A percentile compares a stretch with the other conserved stretches of the same genome.
These are phyloP conservation scores for Dissostichus mawsoni DNA, from an alignment of 2,113 vertebrate species.

Conservation along the genomic window DNA sequence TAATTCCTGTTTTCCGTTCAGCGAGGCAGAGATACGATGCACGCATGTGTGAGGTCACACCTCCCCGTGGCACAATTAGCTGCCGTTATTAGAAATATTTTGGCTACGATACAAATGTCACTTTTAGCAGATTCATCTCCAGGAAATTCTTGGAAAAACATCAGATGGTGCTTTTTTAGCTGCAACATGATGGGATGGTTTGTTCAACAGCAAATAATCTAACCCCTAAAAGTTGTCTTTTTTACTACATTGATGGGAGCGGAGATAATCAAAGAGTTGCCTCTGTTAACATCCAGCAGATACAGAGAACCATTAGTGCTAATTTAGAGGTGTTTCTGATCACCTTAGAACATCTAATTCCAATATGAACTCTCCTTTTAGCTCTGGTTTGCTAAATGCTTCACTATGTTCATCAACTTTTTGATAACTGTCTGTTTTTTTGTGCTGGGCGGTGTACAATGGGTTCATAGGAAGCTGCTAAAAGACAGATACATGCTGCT, in stretches of 20 bases:
- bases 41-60: constrained; percentile 41
- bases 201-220: neutral
- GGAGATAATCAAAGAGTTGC: neutral
- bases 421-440: neutral
- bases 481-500: neutral
- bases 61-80: constrained; percentile 5
- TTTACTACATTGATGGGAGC: too few relatives aligned
- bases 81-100: constrained; percentile 18
- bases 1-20: constrained; percentile 58
- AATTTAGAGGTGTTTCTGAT: too few relatives aligned
- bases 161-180: constrained; percentile 5
- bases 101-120: neutral
- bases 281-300: neutral
- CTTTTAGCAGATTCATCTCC: constrained; percentile 17
- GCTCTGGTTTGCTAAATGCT: neutral
- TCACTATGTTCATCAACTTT: neutral
- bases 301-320: neutral
- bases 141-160: neutral
- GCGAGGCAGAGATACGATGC: constrained; percentile 35
- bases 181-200: neutral
- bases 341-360: too few relatives aligned
- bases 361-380: neutral
- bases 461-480: neutral
- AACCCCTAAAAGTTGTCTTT: too few relatives aligned
- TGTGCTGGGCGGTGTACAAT: too few relatives aligned